Conservation (phyloP, 1,140 invertebrate genomes). For the Pseudomyrmex pallidus region DNA sequence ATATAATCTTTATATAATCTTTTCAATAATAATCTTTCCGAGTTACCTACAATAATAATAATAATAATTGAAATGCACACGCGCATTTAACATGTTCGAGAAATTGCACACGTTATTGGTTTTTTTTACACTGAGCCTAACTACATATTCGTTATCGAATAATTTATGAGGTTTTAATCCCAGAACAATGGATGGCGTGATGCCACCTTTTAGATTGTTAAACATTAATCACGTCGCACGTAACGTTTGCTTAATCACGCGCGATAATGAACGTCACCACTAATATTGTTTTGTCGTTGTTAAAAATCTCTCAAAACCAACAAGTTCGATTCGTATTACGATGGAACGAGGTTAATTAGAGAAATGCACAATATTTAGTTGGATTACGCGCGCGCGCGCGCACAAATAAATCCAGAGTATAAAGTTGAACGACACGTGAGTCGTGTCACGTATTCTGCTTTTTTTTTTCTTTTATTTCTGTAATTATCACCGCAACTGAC, state of each 20-base stretch:
- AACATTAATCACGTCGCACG: not conserved
- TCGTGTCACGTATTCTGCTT: constrained; percentile 48
- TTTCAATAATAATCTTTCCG: not conserved
- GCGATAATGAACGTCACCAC: not conserved
- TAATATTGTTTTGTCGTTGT: not conserved
- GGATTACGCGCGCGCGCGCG: not conserved
- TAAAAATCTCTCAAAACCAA: not conserved
- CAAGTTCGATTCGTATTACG: not conserved
- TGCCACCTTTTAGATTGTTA: constrained; percentile 7
- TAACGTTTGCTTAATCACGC: constrained; percentile 12
- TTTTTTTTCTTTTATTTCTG: constrained; percentile 14
- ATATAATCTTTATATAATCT: not conserved
- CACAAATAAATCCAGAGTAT: not conserved
- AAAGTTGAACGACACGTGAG: constrained; percentile 7
- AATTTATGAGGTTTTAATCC: constrained; percentile 17
- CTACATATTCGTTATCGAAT: constrained; percentile 35
- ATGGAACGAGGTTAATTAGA: not conserved
- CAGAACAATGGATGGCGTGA: constrained; percentile 26
- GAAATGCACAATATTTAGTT: not conserved
- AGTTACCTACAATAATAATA: constrained; percentile 7
- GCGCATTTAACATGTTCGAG: not conserved
- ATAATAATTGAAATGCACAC: not conserved
- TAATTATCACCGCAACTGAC: constrained; percentile 5
- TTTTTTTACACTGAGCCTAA: not conserved
- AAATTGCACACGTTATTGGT: not conserved